phyloP scores from a whole-genome alignment of 2,113 vertebrate species.

The Tachuris rubrigastra region DNA sequence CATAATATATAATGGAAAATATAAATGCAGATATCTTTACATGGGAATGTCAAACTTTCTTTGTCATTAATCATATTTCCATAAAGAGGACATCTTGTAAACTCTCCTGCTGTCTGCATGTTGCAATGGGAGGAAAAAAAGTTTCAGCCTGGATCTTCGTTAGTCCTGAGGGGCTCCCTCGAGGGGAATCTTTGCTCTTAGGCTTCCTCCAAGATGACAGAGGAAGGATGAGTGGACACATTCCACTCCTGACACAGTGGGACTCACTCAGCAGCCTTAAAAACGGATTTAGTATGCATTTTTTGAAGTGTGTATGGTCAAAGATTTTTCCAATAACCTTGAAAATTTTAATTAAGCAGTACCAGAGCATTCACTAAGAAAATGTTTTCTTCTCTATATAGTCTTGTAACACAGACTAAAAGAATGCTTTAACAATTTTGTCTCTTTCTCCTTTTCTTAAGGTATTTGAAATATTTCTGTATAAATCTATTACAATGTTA shows the following conservation, averaged over 20 bases:
- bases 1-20: neutral
- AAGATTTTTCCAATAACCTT: neutral
- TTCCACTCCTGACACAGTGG: neutral
- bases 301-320: neutral
- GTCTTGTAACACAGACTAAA: neutral
- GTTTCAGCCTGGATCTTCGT: constrained; percentile 8
- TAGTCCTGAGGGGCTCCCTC: constrained; percentile 40
- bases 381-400: neutral
- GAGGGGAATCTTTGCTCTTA: constrained; percentile 17
- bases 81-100: neutral
- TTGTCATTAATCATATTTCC: neutral
- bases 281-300: neutral
- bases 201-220: neutral
- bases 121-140: constrained; percentile 24
- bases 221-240: constrained; percentile 23
- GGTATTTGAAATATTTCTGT: neutral
- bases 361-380: neutral
- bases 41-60: neutral
- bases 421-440: neutral
- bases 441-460: neutral
- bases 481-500: neutral
- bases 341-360: neutral
- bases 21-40: neutral
- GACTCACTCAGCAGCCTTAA: neutral
- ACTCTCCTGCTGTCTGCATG: neutral